Base-by-base conservation (phyloP, 2,113 vertebrate genomes). In the Leptodactylus fuscus region DNA sequence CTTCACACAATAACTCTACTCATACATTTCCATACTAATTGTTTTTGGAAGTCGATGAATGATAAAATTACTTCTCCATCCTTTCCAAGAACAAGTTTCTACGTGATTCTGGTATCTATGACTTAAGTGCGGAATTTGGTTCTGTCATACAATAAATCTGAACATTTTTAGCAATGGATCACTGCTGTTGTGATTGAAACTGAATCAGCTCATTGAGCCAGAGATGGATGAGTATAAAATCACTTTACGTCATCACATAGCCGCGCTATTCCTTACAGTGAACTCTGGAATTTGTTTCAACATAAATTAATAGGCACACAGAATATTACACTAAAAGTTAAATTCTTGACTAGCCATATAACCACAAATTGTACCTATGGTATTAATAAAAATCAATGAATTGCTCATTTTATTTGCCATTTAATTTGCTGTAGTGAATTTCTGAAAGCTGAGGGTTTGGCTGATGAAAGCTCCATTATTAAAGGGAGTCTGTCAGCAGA, bases 111-210 rank as follows among this genome's bases (percentile, higher is more conserved):
- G 49, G 38, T 73, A 60, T 36, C 48, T 34, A 71, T 73, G 81
- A 83, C 34, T 46, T 71, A 83, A 58, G 70, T n/a, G 49, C 44
- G 82, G 82, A 83, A 83, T 75, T 76, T 60, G 22, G 69, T 60
- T 83, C 70, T 29, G 36, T 83, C 82, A 75, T 75, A 73, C 49
- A 38, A n/a, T 55, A 74, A 29, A 27, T 62, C n/a, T 83, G 70
- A 62, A 83, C 51, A 62, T 83, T 83, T 83, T 75, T 83, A 83
- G 82, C 53, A 83, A 83, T 83, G 82, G 82, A 83, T 83, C 82
- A 83, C 53, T 76, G 82, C 53, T 27, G 53, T 46, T 75, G 71
- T 83, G 82, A 83, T 76, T 62, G 82, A 83, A 74, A 83, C 55
- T 48, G 71, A 83, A 74, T 75, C 82, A 83, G 70, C 34, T 62